Evolutionary conservation across 2,797 vertebrate species (phyloP), one percentile per base, ranked within the genome.

Genomic region (Anolis apletophallus): DNA sequence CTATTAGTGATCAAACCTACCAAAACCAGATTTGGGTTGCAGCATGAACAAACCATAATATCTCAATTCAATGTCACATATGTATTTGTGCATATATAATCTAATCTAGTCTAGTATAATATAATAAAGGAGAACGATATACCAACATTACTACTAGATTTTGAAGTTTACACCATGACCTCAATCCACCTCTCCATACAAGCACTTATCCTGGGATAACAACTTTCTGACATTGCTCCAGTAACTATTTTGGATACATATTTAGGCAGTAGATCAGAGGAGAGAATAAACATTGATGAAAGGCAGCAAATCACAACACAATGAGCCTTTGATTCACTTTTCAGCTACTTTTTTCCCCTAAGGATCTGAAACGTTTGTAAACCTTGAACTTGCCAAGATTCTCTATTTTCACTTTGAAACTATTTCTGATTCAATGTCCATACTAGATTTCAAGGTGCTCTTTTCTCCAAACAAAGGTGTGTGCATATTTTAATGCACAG

Each of bases 221-320:
- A 73, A 73, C 46, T 55, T 46, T 52, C 54, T 67, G 32, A 55
- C 17, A n/a, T 67, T 46, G 21, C 55, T 74, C 40, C 72, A 75
- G 34, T 23, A 67, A n/a, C 34, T 36, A 11, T 74, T 67, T 68
- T 67, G 59, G 21, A 36, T 73, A 59, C 26, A 26, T 32, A 61
- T 11, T 73, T 74, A 64, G 14, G n/a, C n/a, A 80, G 57, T 19
- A 69, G 23, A 82, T 69, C 50, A 82, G 52, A 85, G 69, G 34
- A 71, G 57, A 85, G 23, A 55, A 54, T 50, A 78, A 77, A 77
- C 36, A 69, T 57, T 50, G 13, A 69, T 77, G 71, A 81, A 81
- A 87, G 8, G 50, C 19, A 81, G 36, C 50, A 34, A 78, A 12
- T n/a, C 29, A 21, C 29, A 73, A 29, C 32, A 81, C 23, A 54